Evolutionary conservation across 23 tunicate species (phyloP).

Genomic region (Aplidium turbinatum): DNA sequence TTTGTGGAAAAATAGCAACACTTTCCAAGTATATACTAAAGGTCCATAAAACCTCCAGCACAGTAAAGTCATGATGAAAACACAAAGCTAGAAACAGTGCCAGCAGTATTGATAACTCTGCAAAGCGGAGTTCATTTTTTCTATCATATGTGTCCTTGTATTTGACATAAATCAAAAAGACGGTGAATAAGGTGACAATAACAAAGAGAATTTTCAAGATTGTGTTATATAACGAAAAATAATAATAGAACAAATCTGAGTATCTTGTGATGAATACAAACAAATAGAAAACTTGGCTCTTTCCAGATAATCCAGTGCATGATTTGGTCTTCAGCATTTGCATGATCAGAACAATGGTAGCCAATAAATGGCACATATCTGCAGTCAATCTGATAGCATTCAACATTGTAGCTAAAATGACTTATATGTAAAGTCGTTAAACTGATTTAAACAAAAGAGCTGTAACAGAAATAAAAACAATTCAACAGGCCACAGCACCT

Average conservation of each 20-base stretch:
- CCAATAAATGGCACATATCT: conserved; percentile 50
- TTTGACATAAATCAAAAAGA: conserved; percentile 33
- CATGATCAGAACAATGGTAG: conserved; percentile 37
- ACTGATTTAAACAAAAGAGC: too few relatives aligned
- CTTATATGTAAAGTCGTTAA: too few relatives aligned
- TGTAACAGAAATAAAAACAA: too few relatives aligned
- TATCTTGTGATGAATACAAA: conserved; percentile 50
- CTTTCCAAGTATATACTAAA: conserved; percentile 53
- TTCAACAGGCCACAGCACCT: too few relatives aligned
- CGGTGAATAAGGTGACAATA: conserved; percentile 7
- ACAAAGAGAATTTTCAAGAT: conserved; percentile 37
- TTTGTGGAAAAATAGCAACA: conserved; percentile 58
- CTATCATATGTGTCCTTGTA: conserved; percentile 30
- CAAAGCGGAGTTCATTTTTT: conserved; percentile 11
- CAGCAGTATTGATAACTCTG: conserved; percentile 7
- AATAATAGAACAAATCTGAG: conserved; percentile 32
- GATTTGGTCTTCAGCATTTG: conserved; percentile 44
- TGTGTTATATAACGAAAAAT: conserved; percentile 23
- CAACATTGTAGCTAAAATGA: too few relatives aligned
- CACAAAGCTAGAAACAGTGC: conserved; percentile 15
- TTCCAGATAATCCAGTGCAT: conserved; percentile 53
- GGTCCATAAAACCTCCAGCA: conserved; percentile 55
- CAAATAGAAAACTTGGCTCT: conserved; percentile 44
- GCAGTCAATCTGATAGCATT: conserved; percentile 22
- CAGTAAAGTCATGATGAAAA: conserved; percentile 42